A percentile compares a stretch with the other conserved stretches of the same genome.
These are phyloP conservation scores for Delichon dasypus DNA, from an alignment of 2,797 vertebrate genomes.

Conservation along the genomic window DNA sequence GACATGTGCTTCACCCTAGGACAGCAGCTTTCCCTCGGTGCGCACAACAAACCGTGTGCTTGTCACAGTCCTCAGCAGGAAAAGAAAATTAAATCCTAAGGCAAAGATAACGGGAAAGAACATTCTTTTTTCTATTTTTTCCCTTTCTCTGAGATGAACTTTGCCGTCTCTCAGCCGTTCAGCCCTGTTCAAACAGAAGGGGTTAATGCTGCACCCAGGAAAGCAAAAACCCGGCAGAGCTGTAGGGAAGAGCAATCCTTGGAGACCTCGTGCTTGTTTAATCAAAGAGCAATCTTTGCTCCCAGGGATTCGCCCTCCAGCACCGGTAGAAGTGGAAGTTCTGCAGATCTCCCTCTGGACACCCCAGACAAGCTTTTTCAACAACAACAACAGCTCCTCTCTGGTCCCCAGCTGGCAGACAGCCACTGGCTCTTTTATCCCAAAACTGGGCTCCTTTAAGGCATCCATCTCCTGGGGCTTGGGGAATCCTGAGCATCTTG, in stretches of 20 bases:
- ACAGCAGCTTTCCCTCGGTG: background rate
- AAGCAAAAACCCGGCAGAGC: background rate
- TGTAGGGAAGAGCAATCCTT: background rate
- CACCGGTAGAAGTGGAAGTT: background rate
- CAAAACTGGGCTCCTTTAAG: background rate
- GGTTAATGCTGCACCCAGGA: background rate
- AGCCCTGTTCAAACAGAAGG: background rate
- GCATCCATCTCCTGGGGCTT: background rate
- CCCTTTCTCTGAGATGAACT: background rate
- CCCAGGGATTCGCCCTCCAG: background rate
- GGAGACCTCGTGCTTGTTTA: background rate
- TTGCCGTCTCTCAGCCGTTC: background rate
- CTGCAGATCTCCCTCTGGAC: constrained; percentile 30
- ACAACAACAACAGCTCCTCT: background rate
- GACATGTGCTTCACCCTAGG: background rate
- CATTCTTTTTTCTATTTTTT: background rate
- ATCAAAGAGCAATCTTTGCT: constrained; percentile 9
- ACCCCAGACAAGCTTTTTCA: background rate
- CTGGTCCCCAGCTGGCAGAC: background rate
- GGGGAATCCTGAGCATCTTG: background rate
- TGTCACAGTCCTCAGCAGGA: background rate
- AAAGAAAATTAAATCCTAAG: background rate
- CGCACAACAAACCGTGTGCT: background rate
- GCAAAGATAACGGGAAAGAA: background rate
- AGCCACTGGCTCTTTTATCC: background rate